Base-by-base conservation (phyloP, 1,140 invertebrate species). In the Ptiloglossa arizonensis region DNA sequence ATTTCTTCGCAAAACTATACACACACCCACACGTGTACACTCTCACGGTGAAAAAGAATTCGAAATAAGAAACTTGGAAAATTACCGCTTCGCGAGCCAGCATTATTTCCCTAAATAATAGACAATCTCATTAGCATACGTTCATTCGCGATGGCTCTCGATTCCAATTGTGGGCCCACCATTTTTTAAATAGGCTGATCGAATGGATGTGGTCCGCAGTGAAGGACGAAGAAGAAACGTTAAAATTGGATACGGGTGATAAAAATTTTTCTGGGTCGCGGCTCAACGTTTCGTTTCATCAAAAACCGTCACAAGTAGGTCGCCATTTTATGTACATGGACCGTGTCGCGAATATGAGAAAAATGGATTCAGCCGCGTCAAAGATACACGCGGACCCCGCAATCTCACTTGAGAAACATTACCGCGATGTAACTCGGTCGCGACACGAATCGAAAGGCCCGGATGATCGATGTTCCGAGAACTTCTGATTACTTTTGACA, bases 261-360 rank as follows among this genome's bases (percentile, higher is more conserved):
- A 68, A 54, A 52, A 68, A n/a, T n/a, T 68, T 54, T 68, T 68
- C 32, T 68, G 13, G 66, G 32, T 68, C 48, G 48, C 9, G 2
- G 9, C 24, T 29, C 19, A 29, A 32, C 15, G 48, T 68, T 38
- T 22, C 48, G 48, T 54, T 38, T 38, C 22, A 38, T 52, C 32
- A 54, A 64, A 64, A 41, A 3, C 1, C 2, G 22, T 29, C 29
- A 27, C 32, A 68, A 68, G n/a, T 68, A 19, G 66, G 66, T 68
- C 66, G n/a, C 11, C 50, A 24, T 68, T 68, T 68, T 32, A n/a
- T 27, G 24, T 22, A 15, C 24, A 54, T 17, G 32, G 27, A 27
- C 32, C 15, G 22, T 3, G 50, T 11, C 15, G n/a, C 15, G 22
- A 68, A 24, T 48, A 67, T 52, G 66, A 22, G 41, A 32, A 67